These are phyloP conservation scores for Subanguina moxae DNA, from an alignment of 1,140 invertebrate species.

Conservation along the genomic window DNA sequence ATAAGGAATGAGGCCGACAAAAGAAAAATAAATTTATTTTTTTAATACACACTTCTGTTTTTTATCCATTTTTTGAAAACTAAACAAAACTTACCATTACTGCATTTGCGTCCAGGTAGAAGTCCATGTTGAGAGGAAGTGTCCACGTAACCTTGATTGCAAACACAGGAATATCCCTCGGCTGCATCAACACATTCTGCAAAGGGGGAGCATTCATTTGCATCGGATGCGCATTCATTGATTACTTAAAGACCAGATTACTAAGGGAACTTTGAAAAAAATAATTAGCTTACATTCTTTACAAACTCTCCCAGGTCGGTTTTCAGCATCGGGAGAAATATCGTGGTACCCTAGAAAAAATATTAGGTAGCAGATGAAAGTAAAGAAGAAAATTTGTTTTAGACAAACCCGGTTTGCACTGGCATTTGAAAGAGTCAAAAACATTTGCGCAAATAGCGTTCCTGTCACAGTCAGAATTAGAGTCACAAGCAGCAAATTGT, in stretches of 20 bases:
- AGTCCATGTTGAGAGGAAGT: slow-evolving; percentile 54
- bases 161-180: slow-evolving; percentile 59
- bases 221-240: slow-evolving; percentile 56
- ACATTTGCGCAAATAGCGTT: slow-evolving; percentile 55
- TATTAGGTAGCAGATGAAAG: no score
- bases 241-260: slow-evolving; percentile 47
- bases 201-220: slow-evolving; percentile 56
- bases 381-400: no score
- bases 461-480: slow-evolving; percentile 49
- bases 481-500: slow-evolving; percentile 46
- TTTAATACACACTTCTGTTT: no score
- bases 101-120: slow-evolving; percentile 53
- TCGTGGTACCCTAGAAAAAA: slow-evolving; percentile 35
- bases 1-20: no score
- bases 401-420: slow-evolving; percentile 49
- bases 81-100: slow-evolving; percentile 49
- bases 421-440: slow-evolving; percentile 56
- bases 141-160: slow-evolving; percentile 59
- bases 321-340: slow-evolving; percentile 52
- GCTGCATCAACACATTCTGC: slow-evolving; percentile 60
- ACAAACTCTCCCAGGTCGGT: slow-evolving; percentile 48
- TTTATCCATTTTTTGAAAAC: no score
- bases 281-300: slow-evolving; percentile 54
- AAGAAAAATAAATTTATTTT: no score
- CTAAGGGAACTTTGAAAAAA: slow-evolving; percentile 4